Percentiles rank a stretch among this genome's conserved stretches.
Evolutionary conservation across 2,113 vertebrate species (phyloP).

Genomic region (Phasianus colchicus): DNA sequence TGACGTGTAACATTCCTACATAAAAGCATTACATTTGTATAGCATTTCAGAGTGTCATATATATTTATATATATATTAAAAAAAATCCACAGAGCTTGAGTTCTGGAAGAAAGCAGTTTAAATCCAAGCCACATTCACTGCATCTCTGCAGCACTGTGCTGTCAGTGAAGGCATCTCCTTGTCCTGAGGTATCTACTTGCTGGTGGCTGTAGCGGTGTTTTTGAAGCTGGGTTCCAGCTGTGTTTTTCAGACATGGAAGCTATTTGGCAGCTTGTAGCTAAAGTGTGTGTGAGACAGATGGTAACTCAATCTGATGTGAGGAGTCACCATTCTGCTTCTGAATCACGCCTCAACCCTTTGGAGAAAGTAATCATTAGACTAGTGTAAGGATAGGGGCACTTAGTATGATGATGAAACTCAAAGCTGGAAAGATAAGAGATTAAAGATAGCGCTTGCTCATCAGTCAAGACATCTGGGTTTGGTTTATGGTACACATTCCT

Average conservation of each 20-base stretch:
- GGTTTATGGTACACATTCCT: constrained; percentile 48
- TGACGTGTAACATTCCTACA: background rate
- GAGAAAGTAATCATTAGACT: constrained; percentile 47
- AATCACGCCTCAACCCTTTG: background rate
- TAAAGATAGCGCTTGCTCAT: background rate
- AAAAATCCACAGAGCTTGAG: background rate
- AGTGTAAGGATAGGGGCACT: background rate
- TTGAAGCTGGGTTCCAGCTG: background rate
- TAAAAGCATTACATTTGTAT: background rate
- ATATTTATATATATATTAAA: background rate
- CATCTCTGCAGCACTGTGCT: background rate
- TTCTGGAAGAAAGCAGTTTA: background rate
- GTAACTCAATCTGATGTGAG: background rate
- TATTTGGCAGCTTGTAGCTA: background rate
- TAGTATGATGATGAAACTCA: background rate
- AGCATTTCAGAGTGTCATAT: background rate
- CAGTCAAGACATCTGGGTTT: constrained; percentile 21
- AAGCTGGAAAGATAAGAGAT: constrained; percentile 11
- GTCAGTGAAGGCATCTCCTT: background rate
- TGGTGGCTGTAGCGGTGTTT: background rate
- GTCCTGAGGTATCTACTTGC: background rate
- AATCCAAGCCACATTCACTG: background rate
- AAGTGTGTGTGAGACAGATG: background rate
- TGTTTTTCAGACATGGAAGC: background rate
- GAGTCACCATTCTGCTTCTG: background rate